These are phyloP conservation scores for Strigops habroptila DNA, from an alignment of 2,113 vertebrate species.

Conservation along the genomic window DNA sequence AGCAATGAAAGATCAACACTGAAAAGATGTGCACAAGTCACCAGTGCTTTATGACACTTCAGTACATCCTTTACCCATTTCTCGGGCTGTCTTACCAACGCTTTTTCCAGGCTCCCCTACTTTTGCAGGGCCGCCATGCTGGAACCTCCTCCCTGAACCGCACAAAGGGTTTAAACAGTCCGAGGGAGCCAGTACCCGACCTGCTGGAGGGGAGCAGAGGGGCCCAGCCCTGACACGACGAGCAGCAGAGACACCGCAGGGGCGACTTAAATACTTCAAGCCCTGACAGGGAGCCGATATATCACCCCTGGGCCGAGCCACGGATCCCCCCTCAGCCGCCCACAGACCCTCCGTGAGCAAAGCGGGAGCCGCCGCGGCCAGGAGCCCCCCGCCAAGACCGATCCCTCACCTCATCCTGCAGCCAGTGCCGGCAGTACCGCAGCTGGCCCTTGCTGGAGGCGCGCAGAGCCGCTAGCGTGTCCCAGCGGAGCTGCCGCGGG, in stretches of 20 bases:
- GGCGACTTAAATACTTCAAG: neutral
- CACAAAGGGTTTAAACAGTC: neutral
- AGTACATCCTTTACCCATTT: rapidly evolving
- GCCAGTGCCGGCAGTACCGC: conserved; percentile 65
- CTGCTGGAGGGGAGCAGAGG: too few species aligned
- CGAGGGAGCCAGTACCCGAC: neutral
- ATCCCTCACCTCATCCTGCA: conserved; percentile 63
- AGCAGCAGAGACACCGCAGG: neutral
- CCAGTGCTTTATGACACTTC: neutral
- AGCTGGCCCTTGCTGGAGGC: conserved; percentile 73
- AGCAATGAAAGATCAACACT: rapidly evolving
- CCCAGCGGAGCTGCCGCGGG: conserved; percentile 62
- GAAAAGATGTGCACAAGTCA: rapidly evolving
- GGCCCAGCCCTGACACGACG: too few species aligned
- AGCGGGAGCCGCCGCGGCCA: too few species aligned
- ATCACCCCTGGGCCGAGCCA: neutral
- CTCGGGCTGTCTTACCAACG: neutral
- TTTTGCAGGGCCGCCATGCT: too few species aligned
- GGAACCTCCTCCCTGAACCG: neutral
- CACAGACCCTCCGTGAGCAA: too few species aligned
- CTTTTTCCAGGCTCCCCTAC: neutral
- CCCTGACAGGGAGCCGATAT: rapidly evolving
- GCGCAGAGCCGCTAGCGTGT: conserved; percentile 71
- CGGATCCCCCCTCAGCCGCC: too few species aligned
- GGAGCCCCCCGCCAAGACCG: too few species aligned